Evolutionary conservation across 2,113 vertebrate genomes (phyloP).

Genomic region (Nasalis larvatus): DNA sequence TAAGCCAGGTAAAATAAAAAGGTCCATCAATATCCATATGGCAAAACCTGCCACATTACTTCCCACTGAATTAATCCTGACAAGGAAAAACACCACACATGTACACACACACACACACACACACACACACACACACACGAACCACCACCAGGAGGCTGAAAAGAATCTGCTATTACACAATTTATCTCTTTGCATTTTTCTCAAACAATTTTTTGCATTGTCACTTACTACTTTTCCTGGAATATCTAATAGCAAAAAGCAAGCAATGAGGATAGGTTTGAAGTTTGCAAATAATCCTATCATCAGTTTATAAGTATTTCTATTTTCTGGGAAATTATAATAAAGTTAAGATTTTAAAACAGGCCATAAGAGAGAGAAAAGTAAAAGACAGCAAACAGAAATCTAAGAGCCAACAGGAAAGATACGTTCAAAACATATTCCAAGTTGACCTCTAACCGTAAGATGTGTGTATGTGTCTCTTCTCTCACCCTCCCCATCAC

Average conservation of each 20-base stretch:
- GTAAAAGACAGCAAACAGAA: neutral
- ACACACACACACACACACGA: too few species aligned
- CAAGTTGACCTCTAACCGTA: neutral
- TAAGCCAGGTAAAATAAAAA: neutral
- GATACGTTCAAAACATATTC: neutral
- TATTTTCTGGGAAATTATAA: constrained; percentile 11
- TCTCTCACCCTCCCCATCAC: neutral
- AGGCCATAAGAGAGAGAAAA: neutral
- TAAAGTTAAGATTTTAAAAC: neutral
- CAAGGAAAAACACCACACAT: too few species aligned
- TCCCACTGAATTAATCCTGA: neutral
- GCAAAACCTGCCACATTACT: neutral
- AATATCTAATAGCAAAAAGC: neutral
- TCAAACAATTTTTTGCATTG: neutral
- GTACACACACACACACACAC: rapidly evolving
- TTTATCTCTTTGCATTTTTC: neutral
- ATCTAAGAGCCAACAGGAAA: neutral
- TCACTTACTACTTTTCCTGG: neutral
- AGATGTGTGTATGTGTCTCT: neutral
- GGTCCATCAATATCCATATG: neutral
- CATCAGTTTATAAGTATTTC: neutral
- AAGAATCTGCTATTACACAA: neutral
- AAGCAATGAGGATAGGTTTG: neutral
- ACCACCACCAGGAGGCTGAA: neutral
- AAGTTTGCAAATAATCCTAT: neutral